Evolutionary conservation across 2,888 invertebrate genomes (phyloP).

Genomic region (Agonopterix arenella): DNA sequence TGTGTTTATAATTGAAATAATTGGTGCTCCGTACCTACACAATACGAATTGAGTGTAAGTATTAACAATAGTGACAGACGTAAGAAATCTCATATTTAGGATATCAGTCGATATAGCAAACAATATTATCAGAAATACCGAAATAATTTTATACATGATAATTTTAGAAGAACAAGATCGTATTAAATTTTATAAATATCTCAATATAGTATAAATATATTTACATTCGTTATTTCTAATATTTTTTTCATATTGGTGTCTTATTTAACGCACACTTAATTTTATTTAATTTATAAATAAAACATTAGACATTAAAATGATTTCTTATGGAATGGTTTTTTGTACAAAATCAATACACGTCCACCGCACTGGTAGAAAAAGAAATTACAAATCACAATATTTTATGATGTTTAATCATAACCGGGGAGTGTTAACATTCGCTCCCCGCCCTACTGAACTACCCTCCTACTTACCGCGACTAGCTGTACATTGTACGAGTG

Average conservation of each 20-base stretch:
- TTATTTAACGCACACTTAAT: constrained; percentile 71
- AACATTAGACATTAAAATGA: constrained; percentile 64
- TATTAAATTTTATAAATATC: constrained; percentile 76
- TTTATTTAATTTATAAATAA: constrained; percentile 57
- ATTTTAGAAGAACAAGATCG: constrained; percentile 72
- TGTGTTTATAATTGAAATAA: constrained; percentile 38
- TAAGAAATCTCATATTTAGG: constrained; percentile 38
- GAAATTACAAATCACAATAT: constrained; percentile 55
- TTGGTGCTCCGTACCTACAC: constrained; percentile 50
- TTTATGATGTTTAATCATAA: constrained; percentile 36
- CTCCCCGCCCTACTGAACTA: constrained; percentile 15
- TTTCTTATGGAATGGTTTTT: constrained; percentile 72
- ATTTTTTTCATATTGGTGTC: constrained; percentile 72
- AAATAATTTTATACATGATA: constrained; percentile 54
- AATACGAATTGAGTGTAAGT: constrained; percentile 36
- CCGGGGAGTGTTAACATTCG: constrained; percentile 18
- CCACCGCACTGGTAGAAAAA: constrained; percentile 53
- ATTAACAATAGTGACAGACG: constrained; percentile 39
- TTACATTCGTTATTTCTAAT: constrained; percentile 68
- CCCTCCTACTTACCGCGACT: constrained; percentile 48
- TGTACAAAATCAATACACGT: constrained; percentile 69
- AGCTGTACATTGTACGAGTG: constrained; percentile 66
- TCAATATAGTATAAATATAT: constrained; percentile 76
- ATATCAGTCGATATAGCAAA: constrained; percentile 53
- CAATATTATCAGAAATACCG: constrained; percentile 43